These are phyloP conservation scores for Poecilobothrus nobilitatus DNA, from an alignment of 2,888 invertebrate species.

Conservation along the genomic window DNA sequence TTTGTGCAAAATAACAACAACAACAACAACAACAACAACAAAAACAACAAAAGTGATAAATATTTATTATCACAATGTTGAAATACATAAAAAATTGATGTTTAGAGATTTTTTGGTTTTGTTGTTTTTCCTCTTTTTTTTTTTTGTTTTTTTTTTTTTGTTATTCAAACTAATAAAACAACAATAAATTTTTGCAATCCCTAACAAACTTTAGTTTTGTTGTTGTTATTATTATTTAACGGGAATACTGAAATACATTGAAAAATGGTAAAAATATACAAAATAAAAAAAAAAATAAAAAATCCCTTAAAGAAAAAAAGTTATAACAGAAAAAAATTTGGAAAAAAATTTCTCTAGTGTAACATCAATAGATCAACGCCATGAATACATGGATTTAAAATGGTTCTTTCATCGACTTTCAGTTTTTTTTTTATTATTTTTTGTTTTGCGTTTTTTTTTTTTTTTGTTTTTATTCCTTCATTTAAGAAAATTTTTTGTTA, in stretches of 20 bases:
- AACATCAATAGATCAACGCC: conserved; percentile 6
- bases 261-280: background rate
- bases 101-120: background rate
- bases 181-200: background rate
- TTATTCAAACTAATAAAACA: background rate
- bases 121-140: too few species aligned
- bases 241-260: too few species aligned
- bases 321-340: background rate
- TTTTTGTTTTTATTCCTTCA: too few species aligned
- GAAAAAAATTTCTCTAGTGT: background rate
- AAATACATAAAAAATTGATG: background rate
- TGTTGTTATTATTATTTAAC: too few species aligned
- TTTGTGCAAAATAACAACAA: too few species aligned
- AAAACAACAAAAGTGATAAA: background rate
- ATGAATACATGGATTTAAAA: background rate
- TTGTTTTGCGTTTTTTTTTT: too few species aligned
- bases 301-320: background rate
- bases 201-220: background rate
- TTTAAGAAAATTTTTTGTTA: too few species aligned
- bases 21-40: too few species aligned
- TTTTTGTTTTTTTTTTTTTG: background rate
- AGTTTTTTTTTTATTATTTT: too few species aligned
- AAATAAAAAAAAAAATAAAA: background rate
- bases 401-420: too few species aligned
- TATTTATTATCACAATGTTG: background rate